Percentiles rank a stretch among this genome's conserved stretches.
These are phyloP conservation scores for Panopea generosa DNA, from an alignment of 2,888 invertebrate genomes.

Conservation along the genomic window DNA sequence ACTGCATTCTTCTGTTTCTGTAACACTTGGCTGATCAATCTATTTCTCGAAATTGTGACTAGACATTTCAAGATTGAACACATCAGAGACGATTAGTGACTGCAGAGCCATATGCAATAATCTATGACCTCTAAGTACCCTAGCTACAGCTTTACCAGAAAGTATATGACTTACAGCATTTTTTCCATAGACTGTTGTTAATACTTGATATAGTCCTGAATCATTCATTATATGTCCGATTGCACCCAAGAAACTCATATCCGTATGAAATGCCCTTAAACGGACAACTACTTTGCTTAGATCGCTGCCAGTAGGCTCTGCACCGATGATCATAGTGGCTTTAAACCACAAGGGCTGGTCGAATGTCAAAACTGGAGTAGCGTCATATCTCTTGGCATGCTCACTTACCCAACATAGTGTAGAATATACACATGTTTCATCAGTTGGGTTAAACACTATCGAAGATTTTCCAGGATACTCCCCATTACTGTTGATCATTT, in stretches of 20 bases:
- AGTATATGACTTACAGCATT: conserved; percentile 12
- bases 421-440: conserved; percentile 43
- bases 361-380: conserved; percentile 61
- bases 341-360: conserved; percentile 66
- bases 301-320: conserved; percentile 10
- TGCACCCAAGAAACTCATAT: conserved; percentile 67
- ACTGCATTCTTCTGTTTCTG: background rate
- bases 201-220: conserved; percentile 38
- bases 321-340: conserved; percentile 17
- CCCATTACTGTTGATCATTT: conserved; percentile 11
- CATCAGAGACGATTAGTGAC: background rate
- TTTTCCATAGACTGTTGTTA: conserved; percentile 32
- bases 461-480: conserved; percentile 17
- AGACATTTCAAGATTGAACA: background rate
- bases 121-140: conserved; percentile 10
- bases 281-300: conserved; percentile 28
- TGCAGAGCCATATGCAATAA: background rate
- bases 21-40: background rate
- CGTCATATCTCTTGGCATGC: conserved; percentile 18
- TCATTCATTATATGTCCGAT: conserved; percentile 53
- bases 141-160: conserved; percentile 11
- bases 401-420: conserved; percentile 47
- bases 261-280: conserved; percentile 48
- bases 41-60: background rate
- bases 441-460: conserved; percentile 9